Percentiles rank a stretch among this genome's conserved stretches.
Evolutionary conservation across 2,113 vertebrate species (phyloP).

Genomic region (Antennarius striatus): DNA sequence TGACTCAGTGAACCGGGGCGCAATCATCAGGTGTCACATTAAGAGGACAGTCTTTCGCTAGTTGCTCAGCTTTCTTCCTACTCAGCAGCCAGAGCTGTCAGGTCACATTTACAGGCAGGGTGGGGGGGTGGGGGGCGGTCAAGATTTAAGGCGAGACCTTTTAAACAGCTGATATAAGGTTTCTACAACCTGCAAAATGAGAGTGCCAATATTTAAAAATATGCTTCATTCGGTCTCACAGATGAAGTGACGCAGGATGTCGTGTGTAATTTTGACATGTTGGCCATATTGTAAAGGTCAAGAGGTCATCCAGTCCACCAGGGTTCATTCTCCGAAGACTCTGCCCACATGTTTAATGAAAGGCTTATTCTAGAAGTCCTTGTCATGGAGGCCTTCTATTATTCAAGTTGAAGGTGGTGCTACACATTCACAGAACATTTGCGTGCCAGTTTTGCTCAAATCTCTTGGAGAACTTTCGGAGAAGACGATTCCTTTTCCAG

Average conservation of each 20-base stretch:
- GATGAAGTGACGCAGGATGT: background rate
- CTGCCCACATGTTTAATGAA: too few species aligned
- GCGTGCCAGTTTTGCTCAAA: too few species aligned
- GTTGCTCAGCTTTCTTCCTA: slow-evolving; percentile 48
- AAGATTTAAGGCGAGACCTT: slow-evolving; percentile 44
- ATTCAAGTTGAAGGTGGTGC: too few species aligned
- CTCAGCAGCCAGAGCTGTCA: slow-evolving; percentile 57
- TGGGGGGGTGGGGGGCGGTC: background rate
- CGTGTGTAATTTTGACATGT: background rate
- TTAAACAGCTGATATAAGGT: slow-evolving; percentile 43
- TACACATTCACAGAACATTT: too few species aligned
- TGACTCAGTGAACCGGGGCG: slow-evolving; percentile 53
- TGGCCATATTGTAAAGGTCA: background rate
- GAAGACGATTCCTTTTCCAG: background rate
- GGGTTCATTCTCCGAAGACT: too few species aligned
- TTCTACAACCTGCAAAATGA: slow-evolving; percentile 21
- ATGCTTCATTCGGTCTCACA: slow-evolving; percentile 1
- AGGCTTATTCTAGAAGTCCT: too few species aligned
- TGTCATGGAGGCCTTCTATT: too few species aligned
- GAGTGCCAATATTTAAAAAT: background rate
- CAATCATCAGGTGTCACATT: slow-evolving; percentile 73
- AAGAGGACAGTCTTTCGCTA: slow-evolving; percentile 45
- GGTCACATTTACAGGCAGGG: slow-evolving; percentile 28
- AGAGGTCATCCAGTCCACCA: background rate
- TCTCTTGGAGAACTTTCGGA: too few species aligned